Percentiles rank a stretch among this genome's conserved stretches.
These are phyloP conservation scores for Sebastes umbrosus DNA, from an alignment of 2,797 vertebrate genomes.

Conservation along the genomic window DNA sequence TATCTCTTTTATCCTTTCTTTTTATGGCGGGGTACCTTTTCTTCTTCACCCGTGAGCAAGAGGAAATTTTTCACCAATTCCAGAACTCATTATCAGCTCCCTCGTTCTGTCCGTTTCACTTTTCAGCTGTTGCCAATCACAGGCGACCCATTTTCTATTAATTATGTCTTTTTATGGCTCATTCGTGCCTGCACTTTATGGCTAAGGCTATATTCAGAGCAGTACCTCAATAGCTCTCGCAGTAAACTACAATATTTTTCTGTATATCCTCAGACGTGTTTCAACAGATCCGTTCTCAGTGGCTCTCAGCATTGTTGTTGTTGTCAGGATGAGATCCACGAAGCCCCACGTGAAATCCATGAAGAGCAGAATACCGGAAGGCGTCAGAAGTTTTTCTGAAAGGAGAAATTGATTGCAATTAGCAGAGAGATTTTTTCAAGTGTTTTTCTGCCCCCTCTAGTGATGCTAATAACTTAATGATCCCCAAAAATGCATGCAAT, in stretches of 20 bases:
- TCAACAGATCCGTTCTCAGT: not conserved
- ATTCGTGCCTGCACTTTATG: constrained; percentile 36
- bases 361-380: constrained; percentile 53
- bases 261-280: constrained; percentile 14
- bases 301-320: constrained; percentile 2
- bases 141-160: constrained; percentile 57
- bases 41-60: constrained; percentile 56
- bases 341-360: constrained; percentile 48
- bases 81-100: constrained; percentile 70
- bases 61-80: constrained; percentile 56
- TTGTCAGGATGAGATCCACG: constrained; percentile 10
- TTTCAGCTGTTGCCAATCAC: constrained; percentile 66
- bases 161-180: constrained; percentile 69
- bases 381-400: constrained; percentile 68
- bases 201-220: constrained; percentile 25
- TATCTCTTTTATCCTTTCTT: constrained; percentile 66
- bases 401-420: constrained; percentile 81
- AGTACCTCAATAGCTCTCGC: not conserved
- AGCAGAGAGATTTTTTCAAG: constrained; percentile 67
- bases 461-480: constrained; percentile 82
- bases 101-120: constrained; percentile 60
- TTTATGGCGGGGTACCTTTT: constrained; percentile 63
- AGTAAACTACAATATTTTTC: constrained; percentile 37
- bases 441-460: constrained; percentile 80
- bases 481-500: constrained; percentile 78